Evolutionary conservation across 2,888 invertebrate genomes (phyloP).

Genomic region (Ceraclea dissimilis): DNA sequence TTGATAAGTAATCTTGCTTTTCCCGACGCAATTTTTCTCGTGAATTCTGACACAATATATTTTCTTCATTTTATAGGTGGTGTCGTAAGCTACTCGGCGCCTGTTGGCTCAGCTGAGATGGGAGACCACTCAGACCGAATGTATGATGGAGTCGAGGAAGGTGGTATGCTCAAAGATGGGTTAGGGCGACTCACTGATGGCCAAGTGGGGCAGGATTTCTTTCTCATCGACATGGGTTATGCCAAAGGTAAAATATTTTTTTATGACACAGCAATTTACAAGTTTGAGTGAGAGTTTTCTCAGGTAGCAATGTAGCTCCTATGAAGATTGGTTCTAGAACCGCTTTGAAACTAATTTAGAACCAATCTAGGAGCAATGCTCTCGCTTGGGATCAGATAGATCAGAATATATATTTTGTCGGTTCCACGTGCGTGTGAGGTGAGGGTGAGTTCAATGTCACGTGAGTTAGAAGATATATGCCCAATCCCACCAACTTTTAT

Average conservation of each 20-base stretch:
- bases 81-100: constrained; percentile 47
- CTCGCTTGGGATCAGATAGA: not conserved
- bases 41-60: too few relatives aligned
- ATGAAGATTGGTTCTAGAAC: not conserved
- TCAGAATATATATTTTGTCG: too few relatives aligned
- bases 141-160: constrained; percentile 53
- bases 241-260: constrained; percentile 45
- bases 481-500: too few relatives aligned
- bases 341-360: not conserved
- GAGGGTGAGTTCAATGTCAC: too few relatives aligned
- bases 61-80: constrained; percentile 38
- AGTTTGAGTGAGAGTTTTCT: too few relatives aligned
- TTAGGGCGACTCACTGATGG: constrained; percentile 65
- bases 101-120: constrained; percentile 44
- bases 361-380: not conserved
- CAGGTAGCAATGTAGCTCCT: not conserved
- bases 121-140: constrained; percentile 52
- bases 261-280: too few relatives aligned
- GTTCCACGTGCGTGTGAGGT: too few relatives aligned
- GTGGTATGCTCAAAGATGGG: constrained; percentile 48
- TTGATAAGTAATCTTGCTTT: too few relatives aligned
- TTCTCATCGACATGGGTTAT: constrained; percentile 50
- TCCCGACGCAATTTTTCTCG: too few relatives aligned
- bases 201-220: constrained; percentile 53
- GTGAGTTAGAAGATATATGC: too few relatives aligned